Evolutionary conservation across 2,888 invertebrate species (phyloP), one percentile per base, ranked within the genome.

Genomic region (Apamea monoglypha): DNA sequence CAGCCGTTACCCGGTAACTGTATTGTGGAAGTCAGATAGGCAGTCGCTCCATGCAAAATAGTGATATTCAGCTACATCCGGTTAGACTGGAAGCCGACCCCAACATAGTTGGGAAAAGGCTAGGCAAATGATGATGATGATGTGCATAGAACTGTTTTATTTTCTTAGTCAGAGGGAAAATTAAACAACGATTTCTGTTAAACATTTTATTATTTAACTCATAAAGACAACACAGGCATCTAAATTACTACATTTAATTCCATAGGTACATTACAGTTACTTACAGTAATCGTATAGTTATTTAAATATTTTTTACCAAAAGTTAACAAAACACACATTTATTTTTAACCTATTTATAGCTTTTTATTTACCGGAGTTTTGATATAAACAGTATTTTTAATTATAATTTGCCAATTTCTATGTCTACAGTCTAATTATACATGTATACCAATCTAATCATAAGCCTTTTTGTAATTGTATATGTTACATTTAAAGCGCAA

Each of bases 181-280:
- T 81, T n/a, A 90, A 88, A 87, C 74, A 44, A 67, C 8, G 2
- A 70, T 72, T 69, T 76, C 70, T 89, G 83, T 91, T 92, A 92
- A 92, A 93, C 91, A 92, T 91, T 95, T 95, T 94, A 95, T 94
- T 95, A 89, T 89, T 89, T 83, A 91, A 90, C 90, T 90, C 80
- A 88, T 83, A 91, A 86, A 89, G 87, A 92, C 91, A 94, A 94
- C 91, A 94, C 89, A 93, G 85, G 92, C 93, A 72, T 91, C 93
- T 94, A 92, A 91, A 82, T 90, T 94, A 94, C 91, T 80, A 92
- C 91, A 90, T 90, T 90, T 81, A 94, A 94, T 94, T 94, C 94
- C 94, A 84, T 92, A 91, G 90, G 92, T 94, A 95, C 94, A 94
- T 95, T 95, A 95, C 93, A 95, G 93, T 92, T 88, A 82, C 80